Evolutionary conservation across 2,888 invertebrate genomes (phyloP).

Genomic region (Nasonia oneida): DNA sequence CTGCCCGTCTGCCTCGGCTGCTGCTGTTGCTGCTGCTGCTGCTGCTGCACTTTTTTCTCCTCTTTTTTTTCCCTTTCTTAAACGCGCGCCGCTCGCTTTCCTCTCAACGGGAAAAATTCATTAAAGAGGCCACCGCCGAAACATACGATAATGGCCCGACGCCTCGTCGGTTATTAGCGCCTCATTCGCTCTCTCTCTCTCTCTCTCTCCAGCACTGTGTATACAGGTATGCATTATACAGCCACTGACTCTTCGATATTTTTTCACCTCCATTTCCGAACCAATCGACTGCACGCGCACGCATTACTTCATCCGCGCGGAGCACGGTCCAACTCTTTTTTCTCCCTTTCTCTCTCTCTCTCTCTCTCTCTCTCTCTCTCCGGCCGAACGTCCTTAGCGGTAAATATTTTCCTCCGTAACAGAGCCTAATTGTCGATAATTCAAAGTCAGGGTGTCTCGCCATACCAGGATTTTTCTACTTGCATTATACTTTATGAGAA

Average conservation of each 20-base stretch:
- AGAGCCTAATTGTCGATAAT: slow-evolving; percentile 2
- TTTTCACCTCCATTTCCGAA: neutral
- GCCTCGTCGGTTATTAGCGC: slow-evolving; percentile 37
- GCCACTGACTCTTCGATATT: neutral
- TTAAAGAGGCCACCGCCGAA: slow-evolving; percentile 35
- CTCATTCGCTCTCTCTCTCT: too few species aligned
- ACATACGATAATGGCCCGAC: slow-evolving; percentile 35
- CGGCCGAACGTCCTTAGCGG: neutral
- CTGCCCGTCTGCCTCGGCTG: neutral
- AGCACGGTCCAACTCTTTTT: neutral
- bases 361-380: too few species aligned
- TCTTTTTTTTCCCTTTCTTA: slow-evolving; percentile 10
- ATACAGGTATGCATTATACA: too few species aligned
- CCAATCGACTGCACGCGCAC: slow-evolving; percentile 1
- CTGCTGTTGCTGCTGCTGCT: too few species aligned
- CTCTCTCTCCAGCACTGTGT: too few species aligned
- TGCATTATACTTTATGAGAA: neutral
- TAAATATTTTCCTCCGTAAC: neutral
- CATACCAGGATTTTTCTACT: neutral
- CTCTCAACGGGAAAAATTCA: slow-evolving; percentile 56
- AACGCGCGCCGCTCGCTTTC: slow-evolving; percentile 42
- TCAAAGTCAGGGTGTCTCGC: neutral
- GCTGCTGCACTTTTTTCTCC: neutral
- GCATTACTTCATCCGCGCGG: neutral
- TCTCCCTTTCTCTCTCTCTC: neutral